These are phyloP conservation scores for Hirundo rustica DNA, from an alignment of 2,797 vertebrate genomes.

Conservation along the genomic window DNA sequence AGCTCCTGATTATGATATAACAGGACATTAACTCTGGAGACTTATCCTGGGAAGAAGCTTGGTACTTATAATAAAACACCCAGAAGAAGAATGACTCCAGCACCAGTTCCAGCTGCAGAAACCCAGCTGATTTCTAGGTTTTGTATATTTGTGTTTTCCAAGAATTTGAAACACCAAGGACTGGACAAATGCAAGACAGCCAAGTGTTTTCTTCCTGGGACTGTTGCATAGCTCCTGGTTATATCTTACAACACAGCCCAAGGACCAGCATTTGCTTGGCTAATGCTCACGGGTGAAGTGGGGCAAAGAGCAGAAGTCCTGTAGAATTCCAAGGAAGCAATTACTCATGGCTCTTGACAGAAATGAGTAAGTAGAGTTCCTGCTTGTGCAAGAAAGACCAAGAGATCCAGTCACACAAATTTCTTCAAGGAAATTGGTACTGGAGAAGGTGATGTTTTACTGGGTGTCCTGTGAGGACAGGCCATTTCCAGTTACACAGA, in stretches of 20 bases:
- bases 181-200: neutral
- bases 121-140: neutral
- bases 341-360: neutral
- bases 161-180: neutral
- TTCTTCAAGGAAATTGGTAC: neutral
- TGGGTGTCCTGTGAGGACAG: neutral
- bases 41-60: neutral
- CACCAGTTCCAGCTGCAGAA: neutral
- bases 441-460: neutral
- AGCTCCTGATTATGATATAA: neutral
- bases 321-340: neutral
- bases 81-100: neutral
- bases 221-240: neutral
- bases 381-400: neutral
- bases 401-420: neutral
- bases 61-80: neutral
- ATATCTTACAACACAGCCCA: accelerated
- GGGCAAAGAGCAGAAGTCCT: neutral
- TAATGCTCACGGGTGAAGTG: neutral
- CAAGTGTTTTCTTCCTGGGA: neutral
- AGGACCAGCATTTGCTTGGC: neutral
- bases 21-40: neutral
- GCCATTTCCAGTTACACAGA: neutral
- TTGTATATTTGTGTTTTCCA: neutral
- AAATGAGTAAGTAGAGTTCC: neutral